phyloP scores from a whole-genome alignment of 2,888 invertebrate genomes.

The Melolontha melolontha region DNA sequence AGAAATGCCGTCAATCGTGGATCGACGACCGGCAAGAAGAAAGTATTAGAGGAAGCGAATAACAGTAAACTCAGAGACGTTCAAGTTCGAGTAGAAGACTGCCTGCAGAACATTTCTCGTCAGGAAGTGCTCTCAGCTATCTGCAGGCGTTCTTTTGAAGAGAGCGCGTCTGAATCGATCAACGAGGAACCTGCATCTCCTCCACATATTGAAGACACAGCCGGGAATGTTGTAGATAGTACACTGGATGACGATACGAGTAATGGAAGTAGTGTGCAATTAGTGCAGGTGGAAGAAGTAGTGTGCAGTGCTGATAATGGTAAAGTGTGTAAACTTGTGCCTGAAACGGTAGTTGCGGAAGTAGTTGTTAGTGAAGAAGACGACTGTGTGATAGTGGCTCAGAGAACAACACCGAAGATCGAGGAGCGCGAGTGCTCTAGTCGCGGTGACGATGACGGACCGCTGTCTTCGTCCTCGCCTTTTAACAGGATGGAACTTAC shows the following conservation, averaged over 20 bases:
- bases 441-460: conserved; percentile 66
- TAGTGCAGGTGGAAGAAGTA: conserved; percentile 53
- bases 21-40: conserved; percentile 59
- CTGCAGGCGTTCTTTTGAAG: conserved; percentile 52
- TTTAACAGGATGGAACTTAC: conserved; percentile 65
- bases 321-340: conserved; percentile 52
- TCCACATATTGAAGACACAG: conserved; percentile 28
- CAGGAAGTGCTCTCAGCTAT: conserved; percentile 55
- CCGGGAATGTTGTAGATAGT: conserved; percentile 35
- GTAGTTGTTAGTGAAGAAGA: conserved; percentile 70
- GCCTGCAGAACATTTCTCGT: conserved; percentile 59
- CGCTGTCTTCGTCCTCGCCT: conserved; percentile 63
- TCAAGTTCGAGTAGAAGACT: conserved; percentile 63
- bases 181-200: conserved; percentile 27
- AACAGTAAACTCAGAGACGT: conserved; percentile 65
- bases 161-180: conserved; percentile 47
- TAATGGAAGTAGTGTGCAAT: conserved; percentile 58
- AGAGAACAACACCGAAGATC: conserved; percentile 67
- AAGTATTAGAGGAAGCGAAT: conserved; percentile 64
- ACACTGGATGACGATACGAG: conserved; percentile 53
- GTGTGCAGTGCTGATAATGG: conserved; percentile 49
- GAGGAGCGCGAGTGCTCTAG: conserved; percentile 62
- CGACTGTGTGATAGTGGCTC: conserved; percentile 75
- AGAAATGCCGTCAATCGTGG: conserved; percentile 59
- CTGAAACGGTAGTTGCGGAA: conserved; percentile 58